Conservation (phyloP, 2,113 vertebrate genomes). For the Xenus cinereus region DNA sequence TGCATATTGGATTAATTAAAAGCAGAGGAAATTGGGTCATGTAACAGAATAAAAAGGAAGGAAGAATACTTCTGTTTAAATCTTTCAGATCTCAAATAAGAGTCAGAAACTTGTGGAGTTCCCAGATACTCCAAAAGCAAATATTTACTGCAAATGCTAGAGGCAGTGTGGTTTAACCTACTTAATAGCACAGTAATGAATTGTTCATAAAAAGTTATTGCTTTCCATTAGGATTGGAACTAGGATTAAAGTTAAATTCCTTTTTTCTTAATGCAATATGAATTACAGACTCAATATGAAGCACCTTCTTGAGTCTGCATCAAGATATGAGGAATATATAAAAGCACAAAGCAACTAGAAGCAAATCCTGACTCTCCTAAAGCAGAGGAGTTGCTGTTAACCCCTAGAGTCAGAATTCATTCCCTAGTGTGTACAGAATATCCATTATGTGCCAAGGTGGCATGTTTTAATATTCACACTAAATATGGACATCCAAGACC, state of each 20-base stretch:
- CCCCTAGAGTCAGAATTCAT: background rate
- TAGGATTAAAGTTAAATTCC: background rate
- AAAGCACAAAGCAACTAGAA: background rate
- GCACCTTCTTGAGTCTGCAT: background rate
- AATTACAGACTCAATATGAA: background rate
- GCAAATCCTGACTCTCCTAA: background rate
- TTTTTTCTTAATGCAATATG: background rate
- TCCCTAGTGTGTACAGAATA: background rate
- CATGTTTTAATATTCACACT: background rate
- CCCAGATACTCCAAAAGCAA: background rate
- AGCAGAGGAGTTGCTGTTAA: background rate
- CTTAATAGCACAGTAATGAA: background rate
- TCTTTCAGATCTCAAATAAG: background rate
- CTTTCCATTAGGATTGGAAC: background rate
- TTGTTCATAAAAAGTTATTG: background rate
- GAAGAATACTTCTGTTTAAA: background rate
- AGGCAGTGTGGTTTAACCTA: background rate
- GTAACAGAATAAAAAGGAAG: background rate
- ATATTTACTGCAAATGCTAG: background rate
- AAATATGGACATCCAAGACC: background rate
- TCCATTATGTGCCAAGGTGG: background rate
- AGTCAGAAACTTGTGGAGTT: background rate
- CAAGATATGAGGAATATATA: background rate
- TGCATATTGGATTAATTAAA: background rate
- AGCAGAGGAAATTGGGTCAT: accelerated